These are phyloP conservation scores for Telmatochromis sp. DNA, from an alignment of 2,113 vertebrate genomes.

Conservation along the genomic window DNA sequence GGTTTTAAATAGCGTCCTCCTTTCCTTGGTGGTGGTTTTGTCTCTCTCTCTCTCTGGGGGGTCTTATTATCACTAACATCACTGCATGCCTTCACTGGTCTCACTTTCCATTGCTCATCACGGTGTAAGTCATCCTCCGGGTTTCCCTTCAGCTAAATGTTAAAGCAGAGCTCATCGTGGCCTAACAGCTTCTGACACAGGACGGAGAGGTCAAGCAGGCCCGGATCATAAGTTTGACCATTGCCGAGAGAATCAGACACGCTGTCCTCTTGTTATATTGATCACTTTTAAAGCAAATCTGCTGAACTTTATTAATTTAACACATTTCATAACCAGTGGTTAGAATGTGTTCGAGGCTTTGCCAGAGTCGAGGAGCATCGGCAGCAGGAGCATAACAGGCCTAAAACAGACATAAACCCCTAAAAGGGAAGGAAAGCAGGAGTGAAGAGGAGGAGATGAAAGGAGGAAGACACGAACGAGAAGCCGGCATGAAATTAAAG, in stretches of 20 bases:
- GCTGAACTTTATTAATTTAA: neutral
- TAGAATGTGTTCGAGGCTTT: neutral
- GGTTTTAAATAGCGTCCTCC: neutral
- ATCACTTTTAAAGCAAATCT: neutral
- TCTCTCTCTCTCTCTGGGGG: neutral
- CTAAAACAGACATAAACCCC: conserved; percentile 4
- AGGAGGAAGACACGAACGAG: neutral
- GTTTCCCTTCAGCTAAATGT: neutral
- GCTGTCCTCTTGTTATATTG: neutral
- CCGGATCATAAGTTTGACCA: conserved; percentile 13
- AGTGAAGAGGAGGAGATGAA: neutral
- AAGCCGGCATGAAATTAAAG: neutral
- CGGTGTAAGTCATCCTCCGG: conserved; percentile 1
- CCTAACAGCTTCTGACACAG: neutral
- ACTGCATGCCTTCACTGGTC: conserved; percentile 12
- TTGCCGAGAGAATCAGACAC: neutral
- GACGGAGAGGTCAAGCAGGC: neutral
- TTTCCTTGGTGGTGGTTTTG: conserved; percentile 23
- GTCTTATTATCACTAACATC: conserved; percentile 28
- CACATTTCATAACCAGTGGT: neutral
- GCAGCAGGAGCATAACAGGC: neutral
- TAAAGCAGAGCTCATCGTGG: neutral
- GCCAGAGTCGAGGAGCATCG: neutral
- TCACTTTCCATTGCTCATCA: conserved; percentile 22
- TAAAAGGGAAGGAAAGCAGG: conserved; percentile 26